Percentiles rank a stretch among this genome's conserved stretches.
phyloP scores from a whole-genome alignment of 1,140 invertebrate species.

The Drosophila willistoni region DNA sequence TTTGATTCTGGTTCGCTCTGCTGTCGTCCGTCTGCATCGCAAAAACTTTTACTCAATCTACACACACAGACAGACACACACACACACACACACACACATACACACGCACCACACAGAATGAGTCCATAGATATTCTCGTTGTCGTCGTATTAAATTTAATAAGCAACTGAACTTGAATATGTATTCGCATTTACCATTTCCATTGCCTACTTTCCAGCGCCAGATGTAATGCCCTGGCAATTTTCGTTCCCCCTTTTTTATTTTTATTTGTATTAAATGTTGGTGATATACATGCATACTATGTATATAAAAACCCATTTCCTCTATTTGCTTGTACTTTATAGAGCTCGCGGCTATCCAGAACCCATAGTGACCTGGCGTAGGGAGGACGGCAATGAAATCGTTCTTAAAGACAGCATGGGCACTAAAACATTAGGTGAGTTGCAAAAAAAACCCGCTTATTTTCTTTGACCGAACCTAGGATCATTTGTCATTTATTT shows the following conservation, averaged over 20 bases:
- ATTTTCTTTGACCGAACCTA: not conserved
- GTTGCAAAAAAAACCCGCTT: constrained; percentile 31
- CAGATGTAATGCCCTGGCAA: not conserved
- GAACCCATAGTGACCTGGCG: constrained; percentile 93
- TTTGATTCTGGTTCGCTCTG: constrained; percentile 19
- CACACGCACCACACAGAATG: constrained; percentile 2
- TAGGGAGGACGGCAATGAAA: constrained; percentile 91
- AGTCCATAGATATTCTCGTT: constrained; percentile 14
- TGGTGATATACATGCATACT: constrained; percentile 14
- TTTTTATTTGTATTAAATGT: constrained; percentile 9
- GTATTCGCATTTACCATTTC: constrained; percentile 38
- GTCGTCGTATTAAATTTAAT: constrained; percentile 62
- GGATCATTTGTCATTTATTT: constrained; percentile 5
- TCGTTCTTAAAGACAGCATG: constrained; percentile 88
- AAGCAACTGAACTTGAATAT: constrained; percentile 60
- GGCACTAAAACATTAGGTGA: constrained; percentile 87
- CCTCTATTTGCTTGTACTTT: not conserved
- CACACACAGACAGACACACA: constrained; percentile 10
- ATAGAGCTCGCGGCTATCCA: constrained; percentile 91
- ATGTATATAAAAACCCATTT: not conserved
- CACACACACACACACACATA: constrained; percentile 13
- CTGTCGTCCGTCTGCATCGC: constrained; percentile 22
- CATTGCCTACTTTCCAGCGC: constrained; percentile 25
- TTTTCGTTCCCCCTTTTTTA: not conserved
- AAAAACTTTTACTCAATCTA: constrained; percentile 41